Evolutionary conservation across 2,888 invertebrate genomes (phyloP).

Genomic region (Trissonchulus latispiculum): DNA sequence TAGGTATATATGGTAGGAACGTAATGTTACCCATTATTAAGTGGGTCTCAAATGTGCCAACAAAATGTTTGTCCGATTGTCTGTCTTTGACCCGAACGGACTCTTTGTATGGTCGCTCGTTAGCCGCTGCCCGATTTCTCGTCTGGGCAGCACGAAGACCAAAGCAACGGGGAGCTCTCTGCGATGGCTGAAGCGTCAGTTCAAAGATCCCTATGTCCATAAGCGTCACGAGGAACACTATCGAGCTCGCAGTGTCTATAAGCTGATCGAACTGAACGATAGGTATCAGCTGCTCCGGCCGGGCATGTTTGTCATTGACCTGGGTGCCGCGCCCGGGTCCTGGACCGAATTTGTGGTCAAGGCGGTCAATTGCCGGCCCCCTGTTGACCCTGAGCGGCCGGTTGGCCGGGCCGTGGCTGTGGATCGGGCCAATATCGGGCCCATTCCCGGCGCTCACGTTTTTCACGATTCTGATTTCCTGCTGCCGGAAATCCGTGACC

Average conservation of each 20-base stretch:
- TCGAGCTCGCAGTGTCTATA: slow-evolving; percentile 41
- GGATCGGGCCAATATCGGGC: background rate
- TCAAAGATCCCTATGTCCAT: slow-evolving; percentile 32
- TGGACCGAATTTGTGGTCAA: slow-evolving; percentile 39
- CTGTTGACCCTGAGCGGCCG: background rate
- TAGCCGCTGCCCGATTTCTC: too few relatives aligned
- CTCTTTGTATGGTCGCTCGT: too few relatives aligned
- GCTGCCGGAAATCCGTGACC: background rate
- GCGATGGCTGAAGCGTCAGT: slow-evolving; percentile 33
- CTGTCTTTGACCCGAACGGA: too few relatives aligned
- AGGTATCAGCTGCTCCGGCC: slow-evolving; percentile 24
- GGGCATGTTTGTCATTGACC: slow-evolving; percentile 32
- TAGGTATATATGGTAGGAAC: too few relatives aligned
- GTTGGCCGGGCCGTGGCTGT: slow-evolving; percentile 6
- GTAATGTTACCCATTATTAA: too few relatives aligned
- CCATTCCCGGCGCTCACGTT: slow-evolving; percentile 11
- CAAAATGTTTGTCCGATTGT: too few relatives aligned
- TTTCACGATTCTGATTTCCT: slow-evolving; percentile 10
- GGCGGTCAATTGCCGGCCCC: slow-evolving; percentile 15
- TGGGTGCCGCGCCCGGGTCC: slow-evolving; percentile 40
- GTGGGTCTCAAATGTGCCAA: too few relatives aligned
- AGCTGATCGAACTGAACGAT: slow-evolving; percentile 39
- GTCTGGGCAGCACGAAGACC: too few relatives aligned
- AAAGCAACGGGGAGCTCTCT: background rate
- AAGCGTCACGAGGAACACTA: slow-evolving; percentile 34